A percentile compares a stretch with the other conserved stretches of the same genome.
These are phyloP conservation scores for Drosophila nr. perissopoda DNA, from an alignment of 2,888 invertebrate genomes.

Conservation along the genomic window DNA sequence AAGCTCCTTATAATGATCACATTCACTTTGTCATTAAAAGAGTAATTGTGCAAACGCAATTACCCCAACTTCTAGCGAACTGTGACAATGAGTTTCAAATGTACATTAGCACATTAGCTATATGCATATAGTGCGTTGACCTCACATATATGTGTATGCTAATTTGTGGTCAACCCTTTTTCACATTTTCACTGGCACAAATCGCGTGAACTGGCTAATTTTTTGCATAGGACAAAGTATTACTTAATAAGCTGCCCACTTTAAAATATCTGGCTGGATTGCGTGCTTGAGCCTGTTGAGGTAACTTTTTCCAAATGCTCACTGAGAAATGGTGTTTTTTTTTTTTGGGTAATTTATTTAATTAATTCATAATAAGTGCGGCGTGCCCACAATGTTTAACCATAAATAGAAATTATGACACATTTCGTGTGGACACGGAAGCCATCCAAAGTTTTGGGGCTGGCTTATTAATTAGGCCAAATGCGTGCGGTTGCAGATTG, in stretches of 20 bases:
- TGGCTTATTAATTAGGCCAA: conserved; percentile 73
- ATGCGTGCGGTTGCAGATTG: conserved; percentile 73
- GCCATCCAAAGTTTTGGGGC: conserved; percentile 55
- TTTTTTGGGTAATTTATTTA: conserved; percentile 70
- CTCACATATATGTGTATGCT: conserved; percentile 11
- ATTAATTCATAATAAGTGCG: conserved; percentile 74
- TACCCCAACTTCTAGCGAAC: conserved; percentile 43
- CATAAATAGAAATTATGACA: conserved; percentile 79
- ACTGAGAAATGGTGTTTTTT: conserved; percentile 40
- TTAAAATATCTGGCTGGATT: conserved; percentile 50
- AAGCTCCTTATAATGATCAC: neutral
- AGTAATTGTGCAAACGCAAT: conserved; percentile 44
- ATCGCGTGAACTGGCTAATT: conserved; percentile 37
- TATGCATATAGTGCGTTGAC: conserved; percentile 19
- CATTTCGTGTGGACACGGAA: conserved; percentile 74
- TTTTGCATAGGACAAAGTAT: conserved; percentile 57
- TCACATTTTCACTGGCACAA: neutral
- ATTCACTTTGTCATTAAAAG: neutral
- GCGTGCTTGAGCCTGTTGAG: conserved; percentile 43
- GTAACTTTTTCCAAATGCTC: conserved; percentile 51
- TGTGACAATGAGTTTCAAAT: conserved; percentile 10
- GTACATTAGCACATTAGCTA: conserved; percentile 17
- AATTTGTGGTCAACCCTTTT: conserved; percentile 37
- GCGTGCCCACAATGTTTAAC: conserved; percentile 56
- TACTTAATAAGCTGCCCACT: conserved; percentile 72